phyloP scores from a whole-genome alignment of 2,797 vertebrate genomes.

The Ctenopoma multispine region DNA sequence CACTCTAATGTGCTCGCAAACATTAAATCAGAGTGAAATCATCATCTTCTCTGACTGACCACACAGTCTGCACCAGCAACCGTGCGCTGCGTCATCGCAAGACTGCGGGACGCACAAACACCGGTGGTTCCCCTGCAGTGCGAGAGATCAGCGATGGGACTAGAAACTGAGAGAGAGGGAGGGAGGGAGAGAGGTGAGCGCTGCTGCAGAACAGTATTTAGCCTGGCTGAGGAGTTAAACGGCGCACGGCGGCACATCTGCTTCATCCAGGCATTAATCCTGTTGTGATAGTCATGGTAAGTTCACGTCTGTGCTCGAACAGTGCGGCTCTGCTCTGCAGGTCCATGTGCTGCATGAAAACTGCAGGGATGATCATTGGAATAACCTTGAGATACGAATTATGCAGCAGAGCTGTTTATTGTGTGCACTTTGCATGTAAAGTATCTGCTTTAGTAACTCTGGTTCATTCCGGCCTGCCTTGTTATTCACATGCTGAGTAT shows the following conservation, averaged over 20 bases:
- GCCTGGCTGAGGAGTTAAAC: constrained; percentile 63
- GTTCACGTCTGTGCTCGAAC: constrained; percentile 71
- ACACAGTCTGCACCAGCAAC: constrained; percentile 31
- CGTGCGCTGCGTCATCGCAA: constrained; percentile 70
- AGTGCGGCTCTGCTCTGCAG: constrained; percentile 45
- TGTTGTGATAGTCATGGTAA: constrained; percentile 79
- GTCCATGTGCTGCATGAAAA: constrained; percentile 49
- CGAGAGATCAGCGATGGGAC: constrained; percentile 71
- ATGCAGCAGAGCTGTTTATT: constrained; percentile 57
- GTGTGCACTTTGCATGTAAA: constrained; percentile 63
- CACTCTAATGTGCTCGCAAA: too few species aligned
- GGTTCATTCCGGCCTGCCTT: constrained; percentile 53
- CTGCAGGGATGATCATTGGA: constrained; percentile 47
- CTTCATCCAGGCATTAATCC: constrained; percentile 60
- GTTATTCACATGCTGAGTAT: constrained; percentile 38
- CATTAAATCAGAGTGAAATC: constrained; percentile 17
- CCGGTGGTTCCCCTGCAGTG: constrained; percentile 75
- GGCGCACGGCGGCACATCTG: constrained; percentile 53
- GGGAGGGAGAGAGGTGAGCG: constrained; percentile 41
- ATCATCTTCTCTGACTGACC: constrained; percentile 13
- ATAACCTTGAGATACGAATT: constrained; percentile 71
- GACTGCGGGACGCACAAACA: constrained; percentile 69
- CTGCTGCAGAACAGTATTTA: constrained; percentile 66
- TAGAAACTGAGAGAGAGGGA: constrained; percentile 43
- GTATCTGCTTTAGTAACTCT: constrained; percentile 48